Base-by-base conservation (phyloP, 1,140 invertebrate genomes). In the Bombyx mandarina region DNA sequence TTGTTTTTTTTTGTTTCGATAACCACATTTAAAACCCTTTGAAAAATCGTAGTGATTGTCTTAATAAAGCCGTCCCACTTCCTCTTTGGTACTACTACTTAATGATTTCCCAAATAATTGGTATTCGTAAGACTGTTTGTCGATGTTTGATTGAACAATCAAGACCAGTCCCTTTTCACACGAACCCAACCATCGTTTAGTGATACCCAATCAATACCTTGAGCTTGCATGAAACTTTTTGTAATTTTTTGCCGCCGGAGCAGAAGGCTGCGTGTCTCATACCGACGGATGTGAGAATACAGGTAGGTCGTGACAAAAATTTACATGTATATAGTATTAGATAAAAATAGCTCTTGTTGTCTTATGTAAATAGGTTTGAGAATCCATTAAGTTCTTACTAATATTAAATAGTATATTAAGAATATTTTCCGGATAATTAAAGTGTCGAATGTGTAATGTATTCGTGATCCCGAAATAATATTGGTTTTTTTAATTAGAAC, bases 261-360 rank as follows among this genome's bases (percentile, higher is more conserved):
- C 91, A 86, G 93, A 93, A 89, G 94, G 94, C 90, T 95, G 94
- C 90, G 92, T 93, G 77, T 94, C 93, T 86, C 93, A 95, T 89
- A 92, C 93, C 79, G 94, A 95, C 88, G 93, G 93, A 89, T 95
- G 94, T 91, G 94, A 95, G 90, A 93, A 94, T 89, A 93, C 93
- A 89, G 93, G 93, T 94, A 94, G 48, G 26, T 46, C 43, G 50
- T 35, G 22, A 8, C 6, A 35, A 47, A 10, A 10, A 47, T 3
- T 10, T 2, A 47, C n/a, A 3, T 47, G n/a, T 47, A 47, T 47
- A 47, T 45, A 47, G 26, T 18, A 18, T 35, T 35, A 35, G 26
- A 35, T 35, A 35, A 35, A 35, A 35, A 35, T 35, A 35, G 26
- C 26, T 35, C 4, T 35, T 35, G 4, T 35, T 35, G 26, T 35